Conservation (phyloP, 1,140 invertebrate species). For the Bombus balteatus region DNA sequence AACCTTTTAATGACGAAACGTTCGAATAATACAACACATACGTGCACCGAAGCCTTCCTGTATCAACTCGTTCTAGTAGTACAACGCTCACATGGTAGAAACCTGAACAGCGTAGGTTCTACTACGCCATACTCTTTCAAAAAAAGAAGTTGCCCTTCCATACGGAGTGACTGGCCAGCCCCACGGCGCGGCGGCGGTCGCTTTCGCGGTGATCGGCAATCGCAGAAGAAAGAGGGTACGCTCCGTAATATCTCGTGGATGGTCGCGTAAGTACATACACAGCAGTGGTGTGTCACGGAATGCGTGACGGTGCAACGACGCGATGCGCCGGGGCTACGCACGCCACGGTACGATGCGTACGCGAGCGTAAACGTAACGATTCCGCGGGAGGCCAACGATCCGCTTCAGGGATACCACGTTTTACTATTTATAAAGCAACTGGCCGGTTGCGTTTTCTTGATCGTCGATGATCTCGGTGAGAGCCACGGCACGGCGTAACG, state of each 20-base stretch:
- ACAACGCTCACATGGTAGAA: neutral
- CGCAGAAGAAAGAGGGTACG: neutral
- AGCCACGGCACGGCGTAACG: neutral
- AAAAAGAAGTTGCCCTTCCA: neutral
- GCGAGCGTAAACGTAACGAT: conserved; percentile 65
- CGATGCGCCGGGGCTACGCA: conserved; percentile 35
- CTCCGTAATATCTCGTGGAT: conserved; percentile 36
- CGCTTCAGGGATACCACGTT: conserved; percentile 48
- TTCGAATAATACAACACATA: neutral
- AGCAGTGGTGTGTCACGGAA: conserved; percentile 38
- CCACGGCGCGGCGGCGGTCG: neutral
- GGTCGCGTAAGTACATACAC: neutral
- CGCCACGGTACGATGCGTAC: conserved; percentile 55
- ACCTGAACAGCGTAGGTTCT: neutral
- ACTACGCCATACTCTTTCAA: neutral
- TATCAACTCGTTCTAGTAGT: neutral
- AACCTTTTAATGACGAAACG: too few relatives aligned
- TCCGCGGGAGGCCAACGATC: conserved; percentile 51
- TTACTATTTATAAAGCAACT: conserved; percentile 52
- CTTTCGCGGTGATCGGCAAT: neutral
- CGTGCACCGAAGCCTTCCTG: neutral
- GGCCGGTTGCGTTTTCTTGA: conserved; percentile 33
- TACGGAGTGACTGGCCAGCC: neutral
- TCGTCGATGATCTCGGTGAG: neutral
- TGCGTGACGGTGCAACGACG: conserved; percentile 42